A percentile compares a stretch with the other conserved stretches of the same genome.
These are phyloP conservation scores for Drosophila pachea DNA, from an alignment of 1,140 invertebrate species.

Conservation along the genomic window DNA sequence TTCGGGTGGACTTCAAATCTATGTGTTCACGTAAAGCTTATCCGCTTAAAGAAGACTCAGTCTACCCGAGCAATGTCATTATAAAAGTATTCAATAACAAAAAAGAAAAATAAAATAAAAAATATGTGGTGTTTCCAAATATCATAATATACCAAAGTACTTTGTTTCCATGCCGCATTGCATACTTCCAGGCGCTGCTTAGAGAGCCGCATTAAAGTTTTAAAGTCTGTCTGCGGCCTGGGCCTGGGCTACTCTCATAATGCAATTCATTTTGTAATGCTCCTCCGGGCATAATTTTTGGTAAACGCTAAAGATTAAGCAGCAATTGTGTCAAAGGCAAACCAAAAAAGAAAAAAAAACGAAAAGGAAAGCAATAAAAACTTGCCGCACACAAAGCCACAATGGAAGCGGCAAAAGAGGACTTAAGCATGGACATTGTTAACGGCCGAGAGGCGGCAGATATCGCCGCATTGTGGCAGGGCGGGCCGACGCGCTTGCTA, in stretches of 20 bases:
- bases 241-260: slow-evolving; percentile 57
- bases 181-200: slow-evolving; percentile 19
- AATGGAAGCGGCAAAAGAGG: slow-evolving; percentile 45
- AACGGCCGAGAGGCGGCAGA: slow-evolving; percentile 26
- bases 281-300: slow-evolving; percentile 71
- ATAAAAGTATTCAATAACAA: too few relatives aligned
- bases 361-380: slow-evolving; percentile 56
- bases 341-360: slow-evolving; percentile 18
- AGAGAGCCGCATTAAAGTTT: slow-evolving; percentile 15
- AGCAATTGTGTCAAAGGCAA: slow-evolving; percentile 66
- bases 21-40: too few relatives aligned
- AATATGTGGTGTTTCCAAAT: too few relatives aligned
- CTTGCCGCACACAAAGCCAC: slow-evolving; percentile 65
- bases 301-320: slow-evolving; percentile 74
- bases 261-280: slow-evolving; percentile 70
- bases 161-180: background rate
- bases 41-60: too few relatives aligned
- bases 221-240: slow-evolving; percentile 3
- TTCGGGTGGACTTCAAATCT: too few relatives aligned
- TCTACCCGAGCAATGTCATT: too few relatives aligned
- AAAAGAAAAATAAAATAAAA: too few relatives aligned
- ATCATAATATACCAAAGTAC: too few relatives aligned
- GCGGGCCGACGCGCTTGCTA: slow-evolving; percentile 32
- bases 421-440: slow-evolving; percentile 50
- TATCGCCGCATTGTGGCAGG: slow-evolving; percentile 1